Evolutionary conservation across 2,797 vertebrate genomes (phyloP).

Genomic region (Psittacula derbiana): DNA sequence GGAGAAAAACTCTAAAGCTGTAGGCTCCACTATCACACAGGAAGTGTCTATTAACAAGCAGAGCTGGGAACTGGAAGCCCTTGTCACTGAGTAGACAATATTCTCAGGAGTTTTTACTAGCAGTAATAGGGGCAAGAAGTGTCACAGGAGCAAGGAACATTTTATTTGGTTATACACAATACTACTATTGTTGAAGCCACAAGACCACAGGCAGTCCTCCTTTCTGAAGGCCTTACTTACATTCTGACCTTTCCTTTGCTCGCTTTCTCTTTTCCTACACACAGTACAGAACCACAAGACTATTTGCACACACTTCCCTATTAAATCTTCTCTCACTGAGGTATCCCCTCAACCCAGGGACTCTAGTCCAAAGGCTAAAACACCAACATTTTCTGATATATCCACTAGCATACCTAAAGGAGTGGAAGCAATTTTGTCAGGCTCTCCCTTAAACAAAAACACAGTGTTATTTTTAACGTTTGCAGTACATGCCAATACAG

Average conservation of each 20-base stretch:
- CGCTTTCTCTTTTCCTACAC: accelerated
- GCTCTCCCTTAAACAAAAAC: neutral
- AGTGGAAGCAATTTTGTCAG: neutral
- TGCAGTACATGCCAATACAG: neutral
- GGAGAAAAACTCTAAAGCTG: neutral
- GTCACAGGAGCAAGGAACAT: neutral
- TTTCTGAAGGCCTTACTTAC: neutral
- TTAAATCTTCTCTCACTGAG: neutral
- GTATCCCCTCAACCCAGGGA: neutral
- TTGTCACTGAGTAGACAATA: neutral
- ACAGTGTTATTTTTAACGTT: neutral
- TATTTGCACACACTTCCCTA: neutral
- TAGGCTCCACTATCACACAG: neutral
- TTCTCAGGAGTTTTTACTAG: neutral
- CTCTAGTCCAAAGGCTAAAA: neutral
- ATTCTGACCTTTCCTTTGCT: neutral
- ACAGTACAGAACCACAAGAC: neutral
- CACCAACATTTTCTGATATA: neutral
- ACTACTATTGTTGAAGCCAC: neutral
- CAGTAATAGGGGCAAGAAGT: neutral
- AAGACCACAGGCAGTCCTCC: neutral
- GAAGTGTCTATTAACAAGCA: neutral
- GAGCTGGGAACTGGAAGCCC: neutral
- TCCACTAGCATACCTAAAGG: neutral
- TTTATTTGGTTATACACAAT: neutral